These are phyloP conservation scores for Clivina fossor DNA, from an alignment of 2,888 invertebrate genomes.

Conservation along the genomic window DNA sequence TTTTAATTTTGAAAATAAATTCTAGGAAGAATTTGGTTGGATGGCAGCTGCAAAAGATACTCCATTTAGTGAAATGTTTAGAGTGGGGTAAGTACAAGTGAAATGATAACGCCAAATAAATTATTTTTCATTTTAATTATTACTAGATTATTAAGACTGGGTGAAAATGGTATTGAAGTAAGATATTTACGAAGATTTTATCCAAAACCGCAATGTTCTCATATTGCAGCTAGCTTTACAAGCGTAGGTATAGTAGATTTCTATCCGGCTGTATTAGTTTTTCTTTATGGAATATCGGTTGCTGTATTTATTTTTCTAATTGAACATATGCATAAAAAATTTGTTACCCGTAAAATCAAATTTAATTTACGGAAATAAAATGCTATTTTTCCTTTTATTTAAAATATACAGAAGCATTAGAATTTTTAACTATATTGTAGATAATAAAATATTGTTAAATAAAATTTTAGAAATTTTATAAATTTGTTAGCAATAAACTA, in stretches of 20 bases:
- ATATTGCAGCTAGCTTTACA: conserved; percentile 19
- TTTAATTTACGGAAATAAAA: neutral
- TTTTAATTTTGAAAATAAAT: too few relatives aligned
- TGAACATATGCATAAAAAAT: conserved; percentile 17
- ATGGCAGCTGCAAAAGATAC: conserved; percentile 59
- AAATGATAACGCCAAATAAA: too few relatives aligned
- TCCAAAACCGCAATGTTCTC: conserved; percentile 8
- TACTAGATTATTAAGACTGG: conserved; percentile 15
- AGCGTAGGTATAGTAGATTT: conserved; percentile 28
- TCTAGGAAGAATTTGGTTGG: conserved; percentile 61
- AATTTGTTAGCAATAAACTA: too few relatives aligned
- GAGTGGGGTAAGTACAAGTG: conserved; percentile 56
- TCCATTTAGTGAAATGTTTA: conserved; percentile 59
- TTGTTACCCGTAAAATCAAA: neutral
- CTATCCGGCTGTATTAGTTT: conserved; percentile 25
- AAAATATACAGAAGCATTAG: too few relatives aligned
- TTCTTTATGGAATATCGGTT: conserved; percentile 7
- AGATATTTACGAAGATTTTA: conserved; percentile 17
- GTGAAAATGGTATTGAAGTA: conserved; percentile 18
- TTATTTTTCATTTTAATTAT: conserved; percentile 10
- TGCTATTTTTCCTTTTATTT: too few relatives aligned
- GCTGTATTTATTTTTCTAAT: conserved; percentile 15
- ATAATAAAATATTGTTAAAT: too few relatives aligned
- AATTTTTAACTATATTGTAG: too few relatives aligned
- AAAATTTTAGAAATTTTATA: too few relatives aligned